Evolutionary conservation across 1,140 invertebrate species (phyloP), one percentile per base, ranked within the genome.

Genomic region (Macrobrachium rosenbergii): DNA sequence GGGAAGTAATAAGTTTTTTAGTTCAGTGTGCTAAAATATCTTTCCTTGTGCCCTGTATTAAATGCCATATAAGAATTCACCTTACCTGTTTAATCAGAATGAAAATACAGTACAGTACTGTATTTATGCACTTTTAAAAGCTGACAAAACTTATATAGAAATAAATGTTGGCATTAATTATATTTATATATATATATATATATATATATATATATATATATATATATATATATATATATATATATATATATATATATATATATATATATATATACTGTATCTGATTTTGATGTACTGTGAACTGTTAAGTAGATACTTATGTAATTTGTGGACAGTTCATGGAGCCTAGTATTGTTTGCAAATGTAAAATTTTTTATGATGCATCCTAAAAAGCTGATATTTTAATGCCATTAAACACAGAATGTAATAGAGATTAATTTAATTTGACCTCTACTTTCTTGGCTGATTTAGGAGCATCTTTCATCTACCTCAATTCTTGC

Each of bases 181-280:
- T 80, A 80, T 80, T 62, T 80, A 80, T 80, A 80, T 80, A 80
- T 80, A 80, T 80, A 80, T 80, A 63, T 80, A 80, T 63, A 80
- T 80, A 80, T 80, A 80, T 80, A 80, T 21, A 80, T 64, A 80
- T 64, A 80, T 64, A 64, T 64, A 64, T 64, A 64, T 64, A 64
- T 10, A 64, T 64, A 80, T 43, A 80, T 43, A 80, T 64, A 80
- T 64, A 80, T 45, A 64, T 64, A 80, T 64, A 63, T 64, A 80
- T 64, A 63, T 64, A 80, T 64, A 63, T 64, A 80, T 64, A 63
- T 64, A 64, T 43, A 63, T 80, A 64, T 80, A 37, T 63, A 64
- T 80, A 28, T 80, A 62, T 80, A 28, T 80, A 64, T 80, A 11
- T 37, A 23, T 80, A 16, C n/a, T n/a, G n/a, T n/a, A n/a, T n/a